Conservation (phyloP, 2,797 vertebrate genomes). For the Coregonus ussuriensis region DNA sequence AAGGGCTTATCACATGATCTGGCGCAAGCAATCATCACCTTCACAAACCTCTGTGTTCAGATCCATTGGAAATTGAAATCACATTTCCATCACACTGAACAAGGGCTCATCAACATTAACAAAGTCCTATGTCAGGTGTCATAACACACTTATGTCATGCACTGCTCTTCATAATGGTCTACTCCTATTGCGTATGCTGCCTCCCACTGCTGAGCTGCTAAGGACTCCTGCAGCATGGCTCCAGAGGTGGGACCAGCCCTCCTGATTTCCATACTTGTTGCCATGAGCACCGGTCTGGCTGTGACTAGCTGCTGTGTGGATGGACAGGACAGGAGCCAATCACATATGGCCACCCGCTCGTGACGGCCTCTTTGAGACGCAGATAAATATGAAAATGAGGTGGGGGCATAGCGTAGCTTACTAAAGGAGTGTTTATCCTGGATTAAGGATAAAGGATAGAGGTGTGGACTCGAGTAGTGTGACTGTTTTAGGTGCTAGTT, state of each 20-base stretch:
- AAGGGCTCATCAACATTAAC: not conserved
- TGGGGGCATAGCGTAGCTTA: not conserved
- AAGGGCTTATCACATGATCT: not conserved
- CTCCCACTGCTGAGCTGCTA: not conserved
- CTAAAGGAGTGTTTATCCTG: not conserved
- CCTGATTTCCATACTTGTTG: slow-evolving; percentile 13
- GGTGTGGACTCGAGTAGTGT: not conserved
- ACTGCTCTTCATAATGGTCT: not conserved
- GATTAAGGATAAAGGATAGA: not conserved
- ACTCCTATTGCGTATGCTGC: not conserved
- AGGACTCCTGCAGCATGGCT: not conserved
- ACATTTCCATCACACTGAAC: not conserved
- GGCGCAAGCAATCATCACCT: not conserved
- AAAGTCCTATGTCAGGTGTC: not conserved
- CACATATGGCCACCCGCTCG: not conserved
- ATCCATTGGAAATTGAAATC: not conserved
- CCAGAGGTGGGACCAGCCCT: not conserved
- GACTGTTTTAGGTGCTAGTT: not conserved
- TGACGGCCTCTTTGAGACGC: not conserved
- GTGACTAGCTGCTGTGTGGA: not conserved
- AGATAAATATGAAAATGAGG: slow-evolving; percentile 1
- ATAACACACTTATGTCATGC: not conserved
- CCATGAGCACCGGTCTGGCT: slow-evolving; percentile 7
- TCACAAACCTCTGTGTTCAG: not conserved
- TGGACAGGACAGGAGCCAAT: not conserved